Evolutionary conservation across 2,888 invertebrate species (phyloP), one percentile per base, ranked within the genome.

Genomic region (Tiphia femorata): DNA sequence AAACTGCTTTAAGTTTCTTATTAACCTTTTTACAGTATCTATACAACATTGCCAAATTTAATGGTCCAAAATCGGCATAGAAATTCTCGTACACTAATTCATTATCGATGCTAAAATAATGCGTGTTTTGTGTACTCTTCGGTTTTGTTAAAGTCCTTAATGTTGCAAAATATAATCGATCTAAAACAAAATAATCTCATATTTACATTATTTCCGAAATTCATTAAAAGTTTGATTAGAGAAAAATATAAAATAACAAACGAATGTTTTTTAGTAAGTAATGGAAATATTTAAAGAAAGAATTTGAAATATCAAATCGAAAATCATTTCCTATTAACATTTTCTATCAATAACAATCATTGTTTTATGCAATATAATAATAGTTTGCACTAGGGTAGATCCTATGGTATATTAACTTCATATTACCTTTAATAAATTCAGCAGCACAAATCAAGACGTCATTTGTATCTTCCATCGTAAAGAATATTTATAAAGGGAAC

Each of bases 31-130:
- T 87, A 83, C 94, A 95, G 83, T 94, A 95, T 76, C 91, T 90
- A 83, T 92, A 95, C 25, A 96, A 85, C 87, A 93, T 92, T 2
- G 93, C 92, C 69, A 96, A 86, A 85, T 95, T 96, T 67, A 95
- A 84, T 0, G 96, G 96, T 2, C 96, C 96, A 84, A 96, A 96
- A 83, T 96, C 96, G 19, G 90, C 88, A 84, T 94, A 95, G 84
- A 92, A 94, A 81, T 93, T 94, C 84, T 92, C 90, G 80, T 95
- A 95, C 0, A 91, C 84, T 64, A 94, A 85, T 76, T 94, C 92
- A 70, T 92, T 88, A 77, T 95, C 95, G 58, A 92, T 89, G 75
- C 86, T 88, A 83, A 95, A 93, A 80, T 92, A 95, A 84, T 92
- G 90, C 8, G 88, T 88, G 62, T 91, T 90, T 14, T 84, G 76